Percentiles rank a stretch among this genome's conserved stretches.
phyloP scores from a whole-genome alignment of 2,888 invertebrate genomes.

The Hartigia nigra region DNA sequence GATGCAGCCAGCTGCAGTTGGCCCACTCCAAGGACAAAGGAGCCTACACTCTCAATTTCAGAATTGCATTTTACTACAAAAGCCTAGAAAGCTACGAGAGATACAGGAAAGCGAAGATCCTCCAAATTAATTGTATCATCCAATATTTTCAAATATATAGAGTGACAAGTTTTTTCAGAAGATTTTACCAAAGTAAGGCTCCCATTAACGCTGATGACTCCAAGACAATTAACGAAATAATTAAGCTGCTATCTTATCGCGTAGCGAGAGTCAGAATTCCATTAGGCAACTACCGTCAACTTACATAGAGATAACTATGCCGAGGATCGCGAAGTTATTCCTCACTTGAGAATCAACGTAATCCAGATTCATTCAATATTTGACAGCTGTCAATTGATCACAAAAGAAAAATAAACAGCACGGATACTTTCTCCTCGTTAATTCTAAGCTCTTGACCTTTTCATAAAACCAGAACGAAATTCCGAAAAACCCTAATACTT shows the following conservation, averaged over 20 bases:
- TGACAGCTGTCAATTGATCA: too few relatives aligned
- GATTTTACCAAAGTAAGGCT: not conserved
- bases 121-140: not conserved
- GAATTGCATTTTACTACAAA: not conserved
- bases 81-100: not conserved
- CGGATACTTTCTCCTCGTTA: not conserved
- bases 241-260: not conserved
- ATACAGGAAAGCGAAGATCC: not conserved
- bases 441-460: not conserved
- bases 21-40: not conserved
- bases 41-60: not conserved
- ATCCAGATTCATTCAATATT: not conserved
- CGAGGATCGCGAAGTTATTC: not conserved
- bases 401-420: not conserved
- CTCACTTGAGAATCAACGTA: not conserved
- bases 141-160: not conserved
- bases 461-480: not conserved
- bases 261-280: not conserved
- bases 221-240: not conserved
- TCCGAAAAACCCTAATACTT: not conserved
- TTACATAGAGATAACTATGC: not conserved
- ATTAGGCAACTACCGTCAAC: not conserved
- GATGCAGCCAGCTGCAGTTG: not conserved
- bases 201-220: not conserved
- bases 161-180: not conserved